These are phyloP conservation scores for Slavum lentiscoides DNA, from an alignment of 2,888 invertebrate genomes.

Conservation along the genomic window DNA sequence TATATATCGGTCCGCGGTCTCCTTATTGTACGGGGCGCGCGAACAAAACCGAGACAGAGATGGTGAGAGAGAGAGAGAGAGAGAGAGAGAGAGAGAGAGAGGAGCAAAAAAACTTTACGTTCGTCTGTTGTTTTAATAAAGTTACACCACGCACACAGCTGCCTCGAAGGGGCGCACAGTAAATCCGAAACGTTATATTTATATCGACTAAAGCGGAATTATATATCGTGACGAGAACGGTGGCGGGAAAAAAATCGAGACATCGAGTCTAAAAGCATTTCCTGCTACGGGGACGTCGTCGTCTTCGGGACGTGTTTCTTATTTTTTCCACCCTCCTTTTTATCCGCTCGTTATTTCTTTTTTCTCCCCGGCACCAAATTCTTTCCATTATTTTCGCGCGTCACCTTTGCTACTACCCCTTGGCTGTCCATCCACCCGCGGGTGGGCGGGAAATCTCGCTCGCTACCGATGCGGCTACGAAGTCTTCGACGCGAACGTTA, in stretches of 20 bases:
- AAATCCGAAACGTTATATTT: too few species aligned
- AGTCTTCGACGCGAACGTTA: neutral
- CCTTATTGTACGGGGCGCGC: too few species aligned
- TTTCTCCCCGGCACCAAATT: too few species aligned
- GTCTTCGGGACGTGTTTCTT: neutral
- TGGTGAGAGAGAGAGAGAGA: neutral
- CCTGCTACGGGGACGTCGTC: neutral
- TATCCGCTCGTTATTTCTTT: neutral
- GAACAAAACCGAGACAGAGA: neutral
- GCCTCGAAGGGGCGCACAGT: neutral
- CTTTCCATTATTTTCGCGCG: constrained; percentile 8
- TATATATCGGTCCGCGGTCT: too few species aligned
- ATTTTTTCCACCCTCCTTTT: neutral
- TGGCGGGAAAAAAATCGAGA: neutral
- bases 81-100: neutral
- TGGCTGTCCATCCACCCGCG: neutral
- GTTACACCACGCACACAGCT: neutral
- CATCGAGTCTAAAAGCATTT: constrained; percentile 36
- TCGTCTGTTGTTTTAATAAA: constrained; percentile 35
- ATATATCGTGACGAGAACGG: neutral
- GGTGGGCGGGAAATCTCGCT: neutral
- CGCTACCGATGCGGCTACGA: neutral
- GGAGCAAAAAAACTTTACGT: neutral
- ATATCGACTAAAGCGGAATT: neutral
- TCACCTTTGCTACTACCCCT: neutral